These are phyloP conservation scores for Selene dorsalis DNA, from an alignment of 2,797 vertebrate genomes.

Conservation along the genomic window DNA sequence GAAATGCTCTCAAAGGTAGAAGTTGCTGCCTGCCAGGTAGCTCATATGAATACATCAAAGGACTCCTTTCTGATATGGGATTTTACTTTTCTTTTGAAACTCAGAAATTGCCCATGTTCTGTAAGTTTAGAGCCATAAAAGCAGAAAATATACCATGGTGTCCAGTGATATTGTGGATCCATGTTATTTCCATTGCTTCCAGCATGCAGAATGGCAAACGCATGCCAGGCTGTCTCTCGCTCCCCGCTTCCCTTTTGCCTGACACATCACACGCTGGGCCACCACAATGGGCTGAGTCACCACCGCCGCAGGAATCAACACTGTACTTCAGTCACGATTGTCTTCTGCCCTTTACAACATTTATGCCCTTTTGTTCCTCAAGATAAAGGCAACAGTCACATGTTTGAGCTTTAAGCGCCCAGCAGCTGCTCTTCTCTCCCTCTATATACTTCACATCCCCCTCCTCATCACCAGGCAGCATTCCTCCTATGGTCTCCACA, in stretches of 20 bases:
- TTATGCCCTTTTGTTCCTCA: slow-evolving; percentile 81
- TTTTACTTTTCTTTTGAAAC: slow-evolving; percentile 25
- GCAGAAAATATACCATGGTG: slow-evolving; percentile 10
- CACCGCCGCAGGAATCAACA: slow-evolving; percentile 77
- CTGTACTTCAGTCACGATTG: slow-evolving; percentile 83
- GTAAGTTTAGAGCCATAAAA: neutral
- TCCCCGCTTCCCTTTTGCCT: slow-evolving; percentile 64
- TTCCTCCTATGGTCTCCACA: slow-evolving; percentile 68
- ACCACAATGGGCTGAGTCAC: slow-evolving; percentile 80
- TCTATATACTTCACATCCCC: slow-evolving; percentile 67
- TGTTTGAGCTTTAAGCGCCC: slow-evolving; percentile 79
- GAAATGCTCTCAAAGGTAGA: slow-evolving; percentile 5
- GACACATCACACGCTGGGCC: slow-evolving; percentile 80
- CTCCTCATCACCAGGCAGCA: slow-evolving; percentile 59
- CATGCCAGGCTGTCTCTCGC: slow-evolving; percentile 57
- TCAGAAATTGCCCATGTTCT: neutral
- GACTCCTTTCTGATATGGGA: slow-evolving; percentile 1
- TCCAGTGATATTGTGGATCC: slow-evolving; percentile 17
- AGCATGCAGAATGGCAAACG: slow-evolving; percentile 41
- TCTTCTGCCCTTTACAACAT: slow-evolving; percentile 83
- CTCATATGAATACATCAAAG: slow-evolving; percentile 25
- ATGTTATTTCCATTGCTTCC: slow-evolving; percentile 30
- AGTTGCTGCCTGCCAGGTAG: slow-evolving; percentile 6
- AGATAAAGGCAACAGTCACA: slow-evolving; percentile 87
- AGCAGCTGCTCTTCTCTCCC: slow-evolving; percentile 82